Evolutionary conservation across 2,113 vertebrate genomes (phyloP), one percentile per base, ranked within the genome.

Genomic region (Apteryx mantelli): DNA sequence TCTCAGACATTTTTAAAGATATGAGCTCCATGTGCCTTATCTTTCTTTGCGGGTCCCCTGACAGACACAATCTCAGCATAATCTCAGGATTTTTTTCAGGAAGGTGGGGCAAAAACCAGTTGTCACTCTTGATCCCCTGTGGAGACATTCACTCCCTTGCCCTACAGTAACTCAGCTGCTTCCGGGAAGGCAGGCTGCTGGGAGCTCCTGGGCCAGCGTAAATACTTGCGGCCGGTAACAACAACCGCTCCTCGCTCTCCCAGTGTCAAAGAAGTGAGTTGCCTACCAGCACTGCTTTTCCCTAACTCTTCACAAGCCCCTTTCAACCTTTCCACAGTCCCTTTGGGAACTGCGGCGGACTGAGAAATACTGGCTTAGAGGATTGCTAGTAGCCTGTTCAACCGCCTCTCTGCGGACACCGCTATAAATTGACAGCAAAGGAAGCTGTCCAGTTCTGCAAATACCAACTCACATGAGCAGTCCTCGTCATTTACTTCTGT

Each of bases 1-100:
- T 18, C 34, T 64, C 42, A 42, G 63, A 65, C 11, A 12, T 32
- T 86, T 64, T 38, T 71, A 10, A 50, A 71, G 42, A 25, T 34
- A 44, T 0, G 21, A 1, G 0, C 44, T 34, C 52, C 70, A 52
- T 1, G 2, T 30, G 46, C 25, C n/a, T 82, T 65, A 46, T 20
- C 28, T 82, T 71, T 36, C 55, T 80, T 55, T n/a, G 44, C 40
- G 17, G 70, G 26, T 7, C 14, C 25, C 13, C 34, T 22, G 28
- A n/a, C 52, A 52, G 9, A 40, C 28, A 52, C 19, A 73, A 42
- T 52, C 46, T 58, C 60, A 69, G 25, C n/a, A 30, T 64, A 68
- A 64, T 13, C 52, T 52, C 75, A 52, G 32, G 2, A 1, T 2
- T 66, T n/a, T 93, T 76, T 84, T 73, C 48, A 63, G 58, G 26